phyloP scores from a whole-genome alignment of 2,113 vertebrate genomes.

The Andinoacara biseriatus region DNA sequence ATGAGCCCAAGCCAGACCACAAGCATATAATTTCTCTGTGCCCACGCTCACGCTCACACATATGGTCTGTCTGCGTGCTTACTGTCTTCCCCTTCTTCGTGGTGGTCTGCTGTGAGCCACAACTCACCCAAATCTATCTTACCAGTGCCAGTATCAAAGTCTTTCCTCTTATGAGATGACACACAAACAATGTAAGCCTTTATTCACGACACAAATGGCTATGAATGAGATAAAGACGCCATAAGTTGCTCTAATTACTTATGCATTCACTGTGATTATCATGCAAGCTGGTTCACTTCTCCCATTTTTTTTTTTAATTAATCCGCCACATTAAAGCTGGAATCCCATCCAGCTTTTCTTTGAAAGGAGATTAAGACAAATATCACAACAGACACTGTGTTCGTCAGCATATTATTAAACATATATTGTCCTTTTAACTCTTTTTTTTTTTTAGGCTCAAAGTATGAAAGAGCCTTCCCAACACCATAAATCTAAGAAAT shows the following conservation, averaged over 20 bases:
- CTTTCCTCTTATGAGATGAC: slow-evolving; percentile 14
- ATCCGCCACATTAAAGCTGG: slow-evolving; percentile 6
- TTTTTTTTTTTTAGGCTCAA: neutral
- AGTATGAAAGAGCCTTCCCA: neutral
- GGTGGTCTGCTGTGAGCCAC: slow-evolving; percentile 64
- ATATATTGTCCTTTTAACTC: neutral
- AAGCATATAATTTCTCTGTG: slow-evolving; percentile 60
- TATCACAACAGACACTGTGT: slow-evolving; percentile 7
- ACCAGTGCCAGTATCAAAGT: slow-evolving; percentile 16
- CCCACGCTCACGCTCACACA: slow-evolving; percentile 70
- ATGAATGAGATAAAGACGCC: neutral
- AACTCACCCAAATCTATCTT: slow-evolving; percentile 28
- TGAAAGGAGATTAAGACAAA: slow-evolving; percentile 2
- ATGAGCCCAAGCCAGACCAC: slow-evolving; percentile 59
- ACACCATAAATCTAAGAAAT: neutral
- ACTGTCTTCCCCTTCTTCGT: slow-evolving; percentile 59
- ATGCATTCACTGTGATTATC: slow-evolving; percentile 18
- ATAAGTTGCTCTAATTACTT: slow-evolving; percentile 9
- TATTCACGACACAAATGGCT: neutral
- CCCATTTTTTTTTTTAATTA: slow-evolving; percentile 1
- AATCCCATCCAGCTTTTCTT: slow-evolving; percentile 10
- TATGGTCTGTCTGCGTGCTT: slow-evolving; percentile 66
- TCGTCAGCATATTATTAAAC: neutral
- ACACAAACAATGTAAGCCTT: neutral
- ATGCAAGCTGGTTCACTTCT: neutral